A percentile compares a stretch with the other conserved stretches of the same genome.
Conservation (phyloP, 2,113 vertebrate genomes). For the Myotis lucifugus region DNA sequence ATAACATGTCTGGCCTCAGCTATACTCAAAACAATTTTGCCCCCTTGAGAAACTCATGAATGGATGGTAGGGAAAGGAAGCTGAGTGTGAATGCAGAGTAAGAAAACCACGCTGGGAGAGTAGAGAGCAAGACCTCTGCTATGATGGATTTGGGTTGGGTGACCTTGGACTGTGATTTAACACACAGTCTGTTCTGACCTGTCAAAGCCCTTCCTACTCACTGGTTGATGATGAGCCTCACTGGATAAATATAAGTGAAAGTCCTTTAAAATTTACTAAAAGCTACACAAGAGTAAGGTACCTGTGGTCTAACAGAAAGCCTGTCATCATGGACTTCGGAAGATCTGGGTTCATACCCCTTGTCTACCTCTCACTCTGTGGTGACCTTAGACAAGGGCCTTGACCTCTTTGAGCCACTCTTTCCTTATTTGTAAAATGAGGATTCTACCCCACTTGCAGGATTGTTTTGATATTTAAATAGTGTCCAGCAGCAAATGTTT, state of each 20-base stretch:
- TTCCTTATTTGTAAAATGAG: slow-evolving; percentile 25
- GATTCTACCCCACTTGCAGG: not conserved
- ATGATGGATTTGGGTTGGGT: not conserved
- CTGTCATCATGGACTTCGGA: not conserved
- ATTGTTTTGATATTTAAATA: not conserved
- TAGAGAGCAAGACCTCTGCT: not conserved
- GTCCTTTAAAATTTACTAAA: slow-evolving; percentile 22
- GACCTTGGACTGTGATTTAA: not conserved
- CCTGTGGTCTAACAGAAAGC: not conserved
- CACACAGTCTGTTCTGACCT: not conserved
- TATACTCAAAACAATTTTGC: not conserved
- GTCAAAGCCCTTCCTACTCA: not conserved
- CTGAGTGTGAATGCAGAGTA: not conserved
- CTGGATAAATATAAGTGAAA: not conserved
- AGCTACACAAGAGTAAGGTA: not conserved
- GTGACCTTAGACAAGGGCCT: not conserved
- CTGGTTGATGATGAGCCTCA: not conserved
- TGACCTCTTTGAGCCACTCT: not conserved
- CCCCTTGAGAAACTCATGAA: not conserved
- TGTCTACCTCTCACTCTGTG: not conserved
- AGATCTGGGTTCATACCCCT: not conserved
- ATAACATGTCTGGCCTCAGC: not conserved
- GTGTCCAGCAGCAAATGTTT: not conserved
- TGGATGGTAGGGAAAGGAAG: not conserved
- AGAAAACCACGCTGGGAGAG: not conserved